These are phyloP conservation scores for Sardina pilchardus DNA, from an alignment of 2,113 vertebrate genomes.

Conservation along the genomic window DNA sequence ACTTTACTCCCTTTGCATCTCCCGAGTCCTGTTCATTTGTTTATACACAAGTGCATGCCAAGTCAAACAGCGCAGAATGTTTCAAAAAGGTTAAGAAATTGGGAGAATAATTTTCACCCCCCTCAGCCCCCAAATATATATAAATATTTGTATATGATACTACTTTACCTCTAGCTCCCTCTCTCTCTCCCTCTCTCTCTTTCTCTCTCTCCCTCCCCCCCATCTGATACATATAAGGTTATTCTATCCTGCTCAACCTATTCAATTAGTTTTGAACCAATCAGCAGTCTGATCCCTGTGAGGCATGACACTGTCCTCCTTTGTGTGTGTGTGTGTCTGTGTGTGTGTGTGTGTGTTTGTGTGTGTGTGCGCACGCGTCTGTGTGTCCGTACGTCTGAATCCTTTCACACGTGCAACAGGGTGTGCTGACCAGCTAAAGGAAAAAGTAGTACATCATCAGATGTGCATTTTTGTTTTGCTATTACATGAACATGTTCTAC, in stretches of 20 bases:
- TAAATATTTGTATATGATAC: not conserved
- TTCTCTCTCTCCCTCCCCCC: constrained; percentile 41
- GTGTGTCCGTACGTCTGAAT: not conserved
- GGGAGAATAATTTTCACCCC: constrained; percentile 23
- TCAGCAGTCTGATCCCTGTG: constrained; percentile 76
- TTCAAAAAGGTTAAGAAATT: constrained; percentile 17
- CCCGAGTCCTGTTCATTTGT: constrained; percentile 77
- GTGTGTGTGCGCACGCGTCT: not conserved
- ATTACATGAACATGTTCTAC: too few relatives aligned
- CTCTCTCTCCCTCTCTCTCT: not conserved
- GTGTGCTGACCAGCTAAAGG: not conserved
- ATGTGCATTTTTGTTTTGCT: too few relatives aligned
- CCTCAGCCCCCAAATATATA: not conserved
- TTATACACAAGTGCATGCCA: constrained; percentile 74
- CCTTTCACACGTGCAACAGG: not conserved
- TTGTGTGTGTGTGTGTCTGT: constrained; percentile 6
- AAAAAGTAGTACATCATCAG: not conserved
- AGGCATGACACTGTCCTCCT: constrained; percentile 54
- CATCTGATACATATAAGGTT: constrained; percentile 71
- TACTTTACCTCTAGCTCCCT: not conserved
- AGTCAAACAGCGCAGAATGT: constrained; percentile 34
- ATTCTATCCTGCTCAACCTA: constrained; percentile 79
- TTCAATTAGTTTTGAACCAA: constrained; percentile 85
- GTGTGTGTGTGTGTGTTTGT: not conserved
- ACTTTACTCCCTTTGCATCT: constrained; percentile 74